Evolutionary conservation across 2,888 invertebrate genomes (phyloP), one percentile per base, ranked within the genome.

Genomic region (Chamaedrilus cognettii): DNA sequence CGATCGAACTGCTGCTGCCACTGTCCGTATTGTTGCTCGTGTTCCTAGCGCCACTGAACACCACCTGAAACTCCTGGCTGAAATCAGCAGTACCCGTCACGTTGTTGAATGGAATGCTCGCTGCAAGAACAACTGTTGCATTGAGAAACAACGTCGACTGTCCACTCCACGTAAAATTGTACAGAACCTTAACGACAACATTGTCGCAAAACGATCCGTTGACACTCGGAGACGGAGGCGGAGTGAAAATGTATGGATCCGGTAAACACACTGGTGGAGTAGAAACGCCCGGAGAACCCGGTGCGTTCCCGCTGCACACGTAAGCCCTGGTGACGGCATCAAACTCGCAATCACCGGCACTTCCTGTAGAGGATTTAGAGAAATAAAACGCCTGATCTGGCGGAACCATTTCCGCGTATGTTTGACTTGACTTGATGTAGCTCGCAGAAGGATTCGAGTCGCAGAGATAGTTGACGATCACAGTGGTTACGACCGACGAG

Each of bases 141-240:
- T 77, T 75, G 2, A 82, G 62, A 23, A 69, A 69, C 15, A 73
- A 62, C 28, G 80, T 74, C n/a, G 66, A 70, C 31, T 68, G 68
- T 3, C 75, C 79, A 2, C 67, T 68, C 80, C 80, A 82, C 4
- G 71, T 73, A 62, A 81, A 76, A 4, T 72, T 74, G 61, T 82
- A 82, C 4, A 72, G 69, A 1, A 82, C 79, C 52, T 77, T 76
- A 19, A 81, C 65, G 0, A 81, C 80, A 23, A 74, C 75, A 70
- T 81, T 78, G 2, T 67, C 26, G 66, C 82, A 82, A n/a, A n/a
- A n/a, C 3, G 66, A 60, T 4, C 52, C 30, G 0, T 52, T 52
- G 1, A 69, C 61, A 1, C 56, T 50, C 0, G 79, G 79, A 2
- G 60, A 51, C 3, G 71, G 70, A 0, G 79, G 77, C 11, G 60